These are phyloP conservation scores for Oreochromis spilurus DNA, from an alignment of 2,113 vertebrate species.

Conservation along the genomic window DNA sequence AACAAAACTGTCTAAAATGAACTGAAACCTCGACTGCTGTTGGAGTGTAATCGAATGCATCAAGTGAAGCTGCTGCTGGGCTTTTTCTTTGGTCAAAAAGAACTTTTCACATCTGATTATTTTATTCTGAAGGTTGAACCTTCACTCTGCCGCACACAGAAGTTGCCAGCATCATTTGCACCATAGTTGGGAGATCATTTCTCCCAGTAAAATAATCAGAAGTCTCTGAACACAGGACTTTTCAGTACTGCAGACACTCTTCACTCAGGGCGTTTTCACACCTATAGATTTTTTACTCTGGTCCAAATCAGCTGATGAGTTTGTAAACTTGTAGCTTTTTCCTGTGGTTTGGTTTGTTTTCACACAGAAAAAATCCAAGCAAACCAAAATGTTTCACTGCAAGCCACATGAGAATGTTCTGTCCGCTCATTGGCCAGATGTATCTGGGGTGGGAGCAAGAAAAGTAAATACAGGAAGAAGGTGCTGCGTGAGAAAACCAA, in stretches of 20 bases:
- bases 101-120: background rate
- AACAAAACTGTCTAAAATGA: background rate
- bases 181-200: background rate
- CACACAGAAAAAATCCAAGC: background rate
- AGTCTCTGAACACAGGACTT: background rate
- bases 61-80: background rate
- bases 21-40: background rate
- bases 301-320: background rate
- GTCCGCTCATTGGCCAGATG: background rate
- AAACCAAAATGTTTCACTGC: background rate
- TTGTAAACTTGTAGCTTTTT: background rate
- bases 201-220: background rate
- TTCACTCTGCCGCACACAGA: background rate
- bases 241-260: fast-evolving
- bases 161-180: background rate
- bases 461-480: background rate
- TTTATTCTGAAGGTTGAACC: background rate
- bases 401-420: background rate
- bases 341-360: background rate
- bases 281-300: background rate
- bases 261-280: background rate
- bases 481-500: background rate
- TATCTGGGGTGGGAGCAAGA: background rate
- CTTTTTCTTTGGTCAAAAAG: background rate
- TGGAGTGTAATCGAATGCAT: fast-evolving